A percentile compares a stretch with the other conserved stretches of the same genome.
Conservation (phyloP, 2,797 vertebrate species). For the Pipistrellus pipistrellus region DNA sequence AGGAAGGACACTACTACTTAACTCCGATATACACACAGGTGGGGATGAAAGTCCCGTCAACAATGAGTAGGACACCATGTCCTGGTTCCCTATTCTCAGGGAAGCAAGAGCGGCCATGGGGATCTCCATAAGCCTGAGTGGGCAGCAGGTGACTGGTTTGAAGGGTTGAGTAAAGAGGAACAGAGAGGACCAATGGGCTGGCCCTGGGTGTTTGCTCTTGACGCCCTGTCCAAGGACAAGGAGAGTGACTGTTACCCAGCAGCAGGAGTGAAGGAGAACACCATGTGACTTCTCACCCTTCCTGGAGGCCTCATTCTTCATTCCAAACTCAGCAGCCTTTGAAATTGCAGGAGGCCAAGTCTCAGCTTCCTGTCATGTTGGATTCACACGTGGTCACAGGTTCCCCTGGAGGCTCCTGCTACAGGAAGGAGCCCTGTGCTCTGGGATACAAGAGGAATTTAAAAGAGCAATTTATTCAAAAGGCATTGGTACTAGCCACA, state of each 20-base stretch:
- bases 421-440: neutral
- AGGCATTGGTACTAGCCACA: neutral
- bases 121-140: constrained; percentile 69
- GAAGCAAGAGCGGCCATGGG: constrained; percentile 47
- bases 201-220: constrained; percentile 68
- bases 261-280: constrained; percentile 67
- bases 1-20: constrained; percentile 81
- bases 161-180: neutral
- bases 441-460: neutral
- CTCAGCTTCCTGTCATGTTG: constrained; percentile 87
- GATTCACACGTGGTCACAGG: constrained; percentile 88
- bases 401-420: neutral
- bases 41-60: constrained; percentile 77
- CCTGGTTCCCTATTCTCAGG: constrained; percentile 67
- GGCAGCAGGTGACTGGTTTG: neutral
- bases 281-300: constrained; percentile 48
- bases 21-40: constrained; percentile 83
- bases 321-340: constrained; percentile 83
- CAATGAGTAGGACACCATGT: constrained; percentile 22
- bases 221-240: constrained; percentile 67
- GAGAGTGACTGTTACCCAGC: constrained; percentile 69
- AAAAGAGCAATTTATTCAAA: neutral
- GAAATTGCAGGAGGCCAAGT: constrained; percentile 81
- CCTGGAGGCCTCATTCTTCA: constrained; percentile 75
- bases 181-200: constrained; percentile 66